phyloP scores from a whole-genome alignment of 2,888 invertebrate species.

The Anthrax anthrax region DNA sequence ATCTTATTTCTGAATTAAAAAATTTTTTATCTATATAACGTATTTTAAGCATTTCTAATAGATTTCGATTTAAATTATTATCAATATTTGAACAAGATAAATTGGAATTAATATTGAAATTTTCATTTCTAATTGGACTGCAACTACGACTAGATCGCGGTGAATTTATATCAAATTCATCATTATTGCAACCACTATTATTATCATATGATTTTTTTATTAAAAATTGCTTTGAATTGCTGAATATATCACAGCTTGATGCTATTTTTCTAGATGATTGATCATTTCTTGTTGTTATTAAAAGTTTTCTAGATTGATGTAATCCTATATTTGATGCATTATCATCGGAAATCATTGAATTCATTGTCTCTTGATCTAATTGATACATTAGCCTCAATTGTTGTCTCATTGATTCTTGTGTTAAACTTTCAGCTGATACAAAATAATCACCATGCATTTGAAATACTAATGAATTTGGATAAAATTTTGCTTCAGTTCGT shows the following conservation, averaged over 20 bases:
- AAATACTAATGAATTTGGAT: slow-evolving; percentile 52
- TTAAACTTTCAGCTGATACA: slow-evolving; percentile 41
- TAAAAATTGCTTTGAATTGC: too few relatives aligned
- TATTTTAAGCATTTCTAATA: slow-evolving; percentile 22
- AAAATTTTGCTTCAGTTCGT: slow-evolving; percentile 20
- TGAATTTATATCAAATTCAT: slow-evolving; percentile 23
- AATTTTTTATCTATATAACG: slow-evolving; percentile 33
- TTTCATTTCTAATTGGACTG: slow-evolving; percentile 17
- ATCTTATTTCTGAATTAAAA: slow-evolving; percentile 47
- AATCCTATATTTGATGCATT: not conserved
- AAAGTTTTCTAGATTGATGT: too few relatives aligned
- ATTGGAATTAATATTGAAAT: not conserved
- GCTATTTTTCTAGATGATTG: not conserved
- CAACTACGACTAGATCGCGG: slow-evolving; percentile 24
- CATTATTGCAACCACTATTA: slow-evolving; percentile 12
- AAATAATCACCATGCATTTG: slow-evolving; percentile 81
- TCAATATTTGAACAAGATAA: not conserved
- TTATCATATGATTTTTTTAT: too few relatives aligned
- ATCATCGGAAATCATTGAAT: not conserved
- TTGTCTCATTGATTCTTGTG: slow-evolving; percentile 19
- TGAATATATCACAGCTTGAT: slow-evolving; percentile 10
- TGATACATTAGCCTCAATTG: slow-evolving; percentile 16
- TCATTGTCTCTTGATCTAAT: not conserved
- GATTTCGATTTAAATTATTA: slow-evolving; percentile 1
- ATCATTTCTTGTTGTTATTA: not conserved